A percentile compares a stretch with the other conserved stretches of the same genome.
phyloP scores from a whole-genome alignment of 2,797 vertebrate genomes.

The Leptoclinus maculatus region DNA sequence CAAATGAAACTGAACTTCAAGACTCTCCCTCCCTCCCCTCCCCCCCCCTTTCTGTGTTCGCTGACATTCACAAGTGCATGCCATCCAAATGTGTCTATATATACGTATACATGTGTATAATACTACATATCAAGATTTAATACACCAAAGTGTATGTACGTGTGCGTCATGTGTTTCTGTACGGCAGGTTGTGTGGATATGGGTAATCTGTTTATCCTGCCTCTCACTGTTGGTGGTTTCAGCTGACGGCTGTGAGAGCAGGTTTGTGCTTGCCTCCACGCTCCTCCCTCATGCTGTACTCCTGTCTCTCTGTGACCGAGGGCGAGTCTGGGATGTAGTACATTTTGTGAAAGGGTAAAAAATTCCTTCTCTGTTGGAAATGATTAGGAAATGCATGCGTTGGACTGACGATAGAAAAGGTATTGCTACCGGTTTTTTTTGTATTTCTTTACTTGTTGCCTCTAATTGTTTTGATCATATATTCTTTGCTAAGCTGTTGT shows the following conservation, averaged over 20 bases:
- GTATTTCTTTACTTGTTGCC: constrained; percentile 6
- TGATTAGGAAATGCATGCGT: neutral
- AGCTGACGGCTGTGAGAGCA: constrained; percentile 57
- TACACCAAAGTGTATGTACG: neutral
- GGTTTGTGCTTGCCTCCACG: constrained; percentile 68
- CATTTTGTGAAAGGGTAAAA: constrained; percentile 29
- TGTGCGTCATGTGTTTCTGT: constrained; percentile 26
- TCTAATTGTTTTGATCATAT: neutral
- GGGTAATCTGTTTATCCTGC: constrained; percentile 51
- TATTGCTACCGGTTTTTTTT: constrained; percentile 18
- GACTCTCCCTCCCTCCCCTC: constrained; percentile 20
- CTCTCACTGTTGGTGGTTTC: constrained; percentile 45
- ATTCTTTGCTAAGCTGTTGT: neutral
- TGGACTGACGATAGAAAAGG: constrained; percentile 55
- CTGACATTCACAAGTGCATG: constrained; percentile 37
- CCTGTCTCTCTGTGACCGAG: constrained; percentile 21
- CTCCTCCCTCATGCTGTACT: constrained; percentile 51
- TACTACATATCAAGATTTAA: neutral
- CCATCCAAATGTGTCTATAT: neutral
- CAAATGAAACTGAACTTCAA: constrained; percentile 59
- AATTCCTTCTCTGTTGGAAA: constrained; percentile 13
- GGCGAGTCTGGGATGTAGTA: constrained; percentile 17
- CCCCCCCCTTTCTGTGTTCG: neutral
- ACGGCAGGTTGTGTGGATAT: constrained; percentile 28
- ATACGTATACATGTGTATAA: neutral